Conservation (phyloP, 2,888 invertebrate species). For the Scaptomyza flava region DNA sequence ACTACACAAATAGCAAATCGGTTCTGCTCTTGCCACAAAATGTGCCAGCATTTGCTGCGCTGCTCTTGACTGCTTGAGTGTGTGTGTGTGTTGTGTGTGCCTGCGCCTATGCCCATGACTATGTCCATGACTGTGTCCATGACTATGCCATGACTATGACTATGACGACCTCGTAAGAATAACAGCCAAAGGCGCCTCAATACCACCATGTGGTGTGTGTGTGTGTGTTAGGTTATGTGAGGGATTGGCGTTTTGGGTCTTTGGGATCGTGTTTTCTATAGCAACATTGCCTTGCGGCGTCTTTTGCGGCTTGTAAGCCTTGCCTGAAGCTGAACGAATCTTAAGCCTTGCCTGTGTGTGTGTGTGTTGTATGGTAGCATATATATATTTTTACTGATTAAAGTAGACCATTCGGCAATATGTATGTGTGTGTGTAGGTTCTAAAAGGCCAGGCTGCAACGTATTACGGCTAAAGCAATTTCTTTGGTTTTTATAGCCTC, state of each 20-base stretch:
- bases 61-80: conserved; percentile 68
- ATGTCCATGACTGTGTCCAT: conserved; percentile 5
- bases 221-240: conserved; percentile 23
- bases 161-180: conserved; percentile 30
- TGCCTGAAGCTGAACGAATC: conserved; percentile 38
- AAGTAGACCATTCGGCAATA: conserved; percentile 38
- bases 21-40: conserved; percentile 62
- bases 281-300: conserved; percentile 41
- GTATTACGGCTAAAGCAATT: conserved; percentile 54
- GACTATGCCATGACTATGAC: conserved; percentile 3
- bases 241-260: conserved; percentile 41
- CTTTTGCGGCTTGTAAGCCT: conserved; percentile 56
- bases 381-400: conserved; percentile 56
- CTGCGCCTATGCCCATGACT: background rate
- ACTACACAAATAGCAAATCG: conserved; percentile 68
- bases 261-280: conserved; percentile 23
- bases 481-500: conserved; percentile 57
- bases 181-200: conserved; percentile 38
- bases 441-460: conserved; percentile 28
- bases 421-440: conserved; percentile 31
- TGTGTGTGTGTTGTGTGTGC: conserved; percentile 1
- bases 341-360: conserved; percentile 12
- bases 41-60: conserved; percentile 52
- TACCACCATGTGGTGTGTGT: conserved; percentile 39
- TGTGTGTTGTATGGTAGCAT: conserved; percentile 10